Percentiles rank a stretch among this genome's conserved stretches.
phyloP scores from a whole-genome alignment of 2,888 invertebrate genomes.

The Caenorhabditis sp. region DNA sequence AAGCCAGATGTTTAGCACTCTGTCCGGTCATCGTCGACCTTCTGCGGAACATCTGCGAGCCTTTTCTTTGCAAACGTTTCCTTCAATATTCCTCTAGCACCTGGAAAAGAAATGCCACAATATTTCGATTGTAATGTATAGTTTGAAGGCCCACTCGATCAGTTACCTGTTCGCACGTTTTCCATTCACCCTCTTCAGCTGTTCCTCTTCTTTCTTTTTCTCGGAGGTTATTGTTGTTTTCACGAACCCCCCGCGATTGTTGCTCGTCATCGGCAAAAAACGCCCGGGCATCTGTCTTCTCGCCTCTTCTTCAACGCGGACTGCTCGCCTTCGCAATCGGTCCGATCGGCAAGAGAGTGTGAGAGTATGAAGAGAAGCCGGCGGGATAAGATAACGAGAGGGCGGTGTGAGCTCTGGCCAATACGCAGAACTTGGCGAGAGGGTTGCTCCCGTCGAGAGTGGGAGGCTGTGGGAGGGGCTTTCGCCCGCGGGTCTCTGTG shows the following conservation, averaged over 20 bases:
- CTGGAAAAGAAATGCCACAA: neutral
- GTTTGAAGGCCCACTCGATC: neutral
- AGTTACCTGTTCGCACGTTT: slow-evolving; percentile 13
- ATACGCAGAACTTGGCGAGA: slow-evolving; percentile 48
- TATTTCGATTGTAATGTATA: slow-evolving; percentile 9
- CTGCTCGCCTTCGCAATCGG: slow-evolving; percentile 45
- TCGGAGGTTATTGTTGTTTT: slow-evolving; percentile 29
- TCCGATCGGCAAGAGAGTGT: slow-evolving; percentile 24
- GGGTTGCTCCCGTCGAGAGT: slow-evolving; percentile 26
- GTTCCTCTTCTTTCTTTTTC: neutral
- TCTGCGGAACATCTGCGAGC: slow-evolving; percentile 7
- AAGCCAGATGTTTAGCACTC: slow-evolving; percentile 3
- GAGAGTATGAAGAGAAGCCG: slow-evolving; percentile 11
- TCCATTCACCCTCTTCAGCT: neutral
- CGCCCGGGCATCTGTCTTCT: slow-evolving; percentile 23
- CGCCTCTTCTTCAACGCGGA: slow-evolving; percentile 17
- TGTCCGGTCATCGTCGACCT: neutral
- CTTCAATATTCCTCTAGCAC: neutral
- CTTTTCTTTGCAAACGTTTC: neutral
- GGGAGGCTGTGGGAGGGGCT: slow-evolving; percentile 33
- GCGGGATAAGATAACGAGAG: slow-evolving; percentile 29
- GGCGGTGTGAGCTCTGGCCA: slow-evolving; percentile 49
- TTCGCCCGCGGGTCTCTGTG: slow-evolving; percentile 25
- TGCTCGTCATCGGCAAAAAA: slow-evolving; percentile 26
- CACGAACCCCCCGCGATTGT: slow-evolving; percentile 6